phyloP scores from a whole-genome alignment of 2,888 invertebrate species.

The Pyrgus malvae region DNA sequence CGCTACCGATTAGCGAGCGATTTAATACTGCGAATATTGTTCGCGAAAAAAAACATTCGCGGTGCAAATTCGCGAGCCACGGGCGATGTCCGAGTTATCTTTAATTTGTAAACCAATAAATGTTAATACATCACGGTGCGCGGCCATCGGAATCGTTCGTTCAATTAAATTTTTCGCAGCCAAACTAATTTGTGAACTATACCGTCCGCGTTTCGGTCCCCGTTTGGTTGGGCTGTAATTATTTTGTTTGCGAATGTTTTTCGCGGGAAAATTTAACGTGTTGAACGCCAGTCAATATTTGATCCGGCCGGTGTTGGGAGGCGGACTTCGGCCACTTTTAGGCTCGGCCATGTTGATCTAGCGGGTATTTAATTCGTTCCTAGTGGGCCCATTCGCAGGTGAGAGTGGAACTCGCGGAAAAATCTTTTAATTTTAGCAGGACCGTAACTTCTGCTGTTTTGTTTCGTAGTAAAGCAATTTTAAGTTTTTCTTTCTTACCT shows the following conservation, averaged over 20 bases:
- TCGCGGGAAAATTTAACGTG: conserved; percentile 66
- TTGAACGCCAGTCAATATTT: conserved; percentile 76
- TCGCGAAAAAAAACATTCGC: conserved; percentile 50
- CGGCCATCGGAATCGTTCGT: conserved; percentile 49
- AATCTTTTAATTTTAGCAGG: too few species aligned
- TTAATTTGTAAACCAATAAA: conserved; percentile 80
- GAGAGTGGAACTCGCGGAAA: too few species aligned
- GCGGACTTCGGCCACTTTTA: conserved; percentile 49
- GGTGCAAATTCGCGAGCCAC: conserved; percentile 45
- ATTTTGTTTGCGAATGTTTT: conserved; percentile 75
- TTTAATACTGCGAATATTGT: conserved; percentile 51
- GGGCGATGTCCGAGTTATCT: conserved; percentile 58
- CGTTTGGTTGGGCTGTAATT: conserved; percentile 57
- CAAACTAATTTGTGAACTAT: conserved; percentile 78
- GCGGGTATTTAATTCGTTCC: background rate
- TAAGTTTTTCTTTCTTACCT: too few species aligned
- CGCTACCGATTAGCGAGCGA: conserved; percentile 47
- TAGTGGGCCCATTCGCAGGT: background rate
- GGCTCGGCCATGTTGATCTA: conserved; percentile 34
- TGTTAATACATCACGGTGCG: conserved; percentile 71
- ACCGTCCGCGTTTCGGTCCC: conserved; percentile 53
- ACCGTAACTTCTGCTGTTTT: too few species aligned
- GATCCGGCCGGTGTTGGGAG: conserved; percentile 47
- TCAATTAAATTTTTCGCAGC: conserved; percentile 70
- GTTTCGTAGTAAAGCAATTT: too few species aligned